Evolutionary conservation across 1,140 invertebrate species (phyloP), one percentile per base, ranked within the genome.

Genomic region (Nephotettix cincticeps): DNA sequence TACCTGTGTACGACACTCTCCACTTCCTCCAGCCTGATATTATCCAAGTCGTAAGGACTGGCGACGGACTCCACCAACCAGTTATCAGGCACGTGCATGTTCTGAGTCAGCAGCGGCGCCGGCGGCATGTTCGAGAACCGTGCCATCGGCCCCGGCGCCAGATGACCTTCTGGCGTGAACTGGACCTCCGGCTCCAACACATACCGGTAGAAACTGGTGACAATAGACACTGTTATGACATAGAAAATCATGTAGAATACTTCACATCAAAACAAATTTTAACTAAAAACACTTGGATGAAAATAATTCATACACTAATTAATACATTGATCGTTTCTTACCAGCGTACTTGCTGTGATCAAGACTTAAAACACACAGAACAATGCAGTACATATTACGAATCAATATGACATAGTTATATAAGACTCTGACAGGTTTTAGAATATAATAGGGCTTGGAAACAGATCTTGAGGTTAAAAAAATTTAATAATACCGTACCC

Each of bases 1-100:
- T 81, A 90, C 89, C 89, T 91, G 74, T 88, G 86, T 9, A 89
- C 86, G 64, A 84, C 86, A 36, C 90, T 91, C 25, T 93, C 92
- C n/a, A 95, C 92, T 79, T 94, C 91, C 72, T 92, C 90, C 36
- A 97, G 83, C 72, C 95, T 89, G 72, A 99, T 99, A 81, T 99
- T 99, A 80, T 99, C 98, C 74, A 99, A 87, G 85, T 99, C 98
- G 83, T 99, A 97, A 19, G 95, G 91, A 30, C 97, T 94, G 72
- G 89, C 87, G 4, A 99, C 92, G 70, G 95, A 91, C 85, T 99
- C 96, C 0, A 99, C 96, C 74, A 99, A 86, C 98, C 98, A 99
- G 82, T 98, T 97, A 80, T 99, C 94, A n/a, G 98, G 97, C 30
- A 97, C 93, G 75, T 95, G 90, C 82, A 99, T 90, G 78, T 94